These are phyloP conservation scores for Cynaeus angustus DNA, from an alignment of 2,888 invertebrate species.

Conservation along the genomic window DNA sequence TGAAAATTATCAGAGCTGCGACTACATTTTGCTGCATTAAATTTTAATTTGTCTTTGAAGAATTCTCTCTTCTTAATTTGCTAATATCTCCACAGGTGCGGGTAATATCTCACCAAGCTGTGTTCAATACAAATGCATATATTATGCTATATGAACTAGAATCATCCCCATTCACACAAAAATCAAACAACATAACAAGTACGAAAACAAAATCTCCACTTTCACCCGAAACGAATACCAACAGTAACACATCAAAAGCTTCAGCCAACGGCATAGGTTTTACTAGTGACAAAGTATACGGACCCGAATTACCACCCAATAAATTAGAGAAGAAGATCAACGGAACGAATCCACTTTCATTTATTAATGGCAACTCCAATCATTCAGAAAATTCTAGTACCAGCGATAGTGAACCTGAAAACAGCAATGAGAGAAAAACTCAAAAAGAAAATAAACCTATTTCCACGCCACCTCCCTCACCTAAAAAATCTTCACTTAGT, in stretches of 20 bases:
- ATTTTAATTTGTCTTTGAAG: too few relatives aligned
- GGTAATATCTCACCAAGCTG: conserved; percentile 83
- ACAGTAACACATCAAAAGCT: conserved; percentile 46
- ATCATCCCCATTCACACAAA: conserved; percentile 63
- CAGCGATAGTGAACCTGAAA: conserved; percentile 58
- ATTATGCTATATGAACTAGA: conserved; percentile 90
- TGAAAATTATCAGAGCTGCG: not conserved
- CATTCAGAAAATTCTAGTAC: conserved; percentile 49
- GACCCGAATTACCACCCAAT: conserved; percentile 67
- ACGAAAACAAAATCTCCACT: conserved; percentile 49
- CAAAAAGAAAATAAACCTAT: conserved; percentile 42
- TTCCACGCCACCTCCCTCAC: conserved; percentile 8
- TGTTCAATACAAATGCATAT: conserved; percentile 91
- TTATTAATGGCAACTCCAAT: conserved; percentile 47
- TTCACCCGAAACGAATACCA: conserved; percentile 32
- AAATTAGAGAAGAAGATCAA: conserved; percentile 52
- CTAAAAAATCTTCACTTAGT: conserved; percentile 45
- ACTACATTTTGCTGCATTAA: too few relatives aligned
- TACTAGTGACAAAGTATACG: conserved; percentile 67
- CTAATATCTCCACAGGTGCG: conserved; percentile 72
- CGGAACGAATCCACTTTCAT: conserved; percentile 50
- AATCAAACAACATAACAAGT: conserved; percentile 44
- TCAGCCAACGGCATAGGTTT: conserved; percentile 62
- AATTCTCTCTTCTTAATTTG: not conserved
- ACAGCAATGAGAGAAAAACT: conserved; percentile 23